Evolutionary conservation across 2,888 invertebrate genomes (phyloP), one percentile per base, ranked within the genome.

Genomic region (Andrena bucephala): DNA sequence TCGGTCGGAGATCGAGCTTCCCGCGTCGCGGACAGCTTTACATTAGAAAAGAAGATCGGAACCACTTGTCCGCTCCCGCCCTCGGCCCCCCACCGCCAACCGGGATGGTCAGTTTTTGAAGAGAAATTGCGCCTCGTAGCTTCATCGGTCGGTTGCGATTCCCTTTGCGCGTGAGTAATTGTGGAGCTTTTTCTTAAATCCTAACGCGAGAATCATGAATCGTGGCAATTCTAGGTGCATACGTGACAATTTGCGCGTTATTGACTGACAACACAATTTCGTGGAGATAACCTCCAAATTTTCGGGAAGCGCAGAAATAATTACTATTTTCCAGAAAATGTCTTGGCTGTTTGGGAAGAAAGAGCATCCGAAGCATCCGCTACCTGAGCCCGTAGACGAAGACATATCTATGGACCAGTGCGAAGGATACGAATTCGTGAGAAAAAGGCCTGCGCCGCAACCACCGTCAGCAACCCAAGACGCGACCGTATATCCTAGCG

Each of bases 331-430:
- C 13, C 33, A 79, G 81, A 85, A 82, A 75, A 94, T 94, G 94
- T 93, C 94, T 81, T 94, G 94, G 94, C 89, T 94, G 10, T 94
- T 94, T 77, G 93, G 94, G 3, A 93, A 90, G 81, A 94, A 93
- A 66, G 93, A 94, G 67, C 90, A 91, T 2, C 88, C 90, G 0
- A 91, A 91, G 73, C 93, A 93, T 20, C 92, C 93, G 2, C 90
- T 91, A 20, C 84, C 92, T 2, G 91, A 91, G 48, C 88, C 92
- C 0, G 87, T 89, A 3, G 92, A 91, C 33, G 92, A 90, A 16
- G 86, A 90, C 50, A 74, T 69, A 2, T 1, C 77, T 1, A 31
- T 77, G 4, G 85, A 75, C 29, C 87, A 84, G 27, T 66, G 73
- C 2, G 92, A 92, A 1, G 93, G 90, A 29, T 93, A 90, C 60